Conservation (phyloP, 1,140 invertebrate genomes). For the Potamilus streckersoni region DNA sequence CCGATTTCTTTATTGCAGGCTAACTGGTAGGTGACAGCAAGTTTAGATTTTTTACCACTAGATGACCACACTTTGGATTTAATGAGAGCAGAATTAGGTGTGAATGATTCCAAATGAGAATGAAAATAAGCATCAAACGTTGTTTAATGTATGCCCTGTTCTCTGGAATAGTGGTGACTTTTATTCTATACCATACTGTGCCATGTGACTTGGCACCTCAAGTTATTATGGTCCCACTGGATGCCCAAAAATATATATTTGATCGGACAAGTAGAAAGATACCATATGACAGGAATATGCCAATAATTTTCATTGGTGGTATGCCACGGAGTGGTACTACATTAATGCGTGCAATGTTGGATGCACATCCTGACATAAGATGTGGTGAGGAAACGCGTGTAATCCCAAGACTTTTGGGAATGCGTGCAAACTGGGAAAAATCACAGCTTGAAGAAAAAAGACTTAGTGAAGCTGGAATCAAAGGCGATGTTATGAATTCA, state of each 20-base stretch:
- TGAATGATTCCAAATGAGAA: no score
- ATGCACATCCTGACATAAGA: conserved; percentile 97
- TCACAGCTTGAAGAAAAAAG: conserved; percentile 72
- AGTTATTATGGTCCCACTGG: conserved; percentile 55
- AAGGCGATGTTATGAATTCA: conserved; percentile 90
- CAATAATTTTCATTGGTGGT: conserved; percentile 96
- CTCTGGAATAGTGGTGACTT: no score
- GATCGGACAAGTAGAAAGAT: conserved; percentile 50
- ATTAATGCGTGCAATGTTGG: conserved; percentile 96
- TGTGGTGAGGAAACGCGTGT: conserved; percentile 98
- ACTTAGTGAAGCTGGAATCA: conserved; percentile 93
- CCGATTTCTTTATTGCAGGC: no score
- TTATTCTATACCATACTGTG: no score
- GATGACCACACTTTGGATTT: no score
- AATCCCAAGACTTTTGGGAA: conserved; percentile 77
- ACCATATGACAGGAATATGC: conserved; percentile 81
- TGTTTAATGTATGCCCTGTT: no score
- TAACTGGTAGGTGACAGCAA: no score
- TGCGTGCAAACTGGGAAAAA: conserved; percentile 61
- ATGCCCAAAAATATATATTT: conserved; percentile 46
- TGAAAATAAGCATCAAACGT: no score
- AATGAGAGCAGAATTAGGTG: no score
- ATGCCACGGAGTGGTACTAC: conserved; percentile 97
- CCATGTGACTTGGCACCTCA: no score
- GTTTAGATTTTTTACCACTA: no score